A percentile compares a stretch with the other conserved stretches of the same genome.
These are phyloP conservation scores for Stenchaetothrips biformis DNA, from an alignment of 2,888 invertebrate genomes.

Conservation along the genomic window DNA sequence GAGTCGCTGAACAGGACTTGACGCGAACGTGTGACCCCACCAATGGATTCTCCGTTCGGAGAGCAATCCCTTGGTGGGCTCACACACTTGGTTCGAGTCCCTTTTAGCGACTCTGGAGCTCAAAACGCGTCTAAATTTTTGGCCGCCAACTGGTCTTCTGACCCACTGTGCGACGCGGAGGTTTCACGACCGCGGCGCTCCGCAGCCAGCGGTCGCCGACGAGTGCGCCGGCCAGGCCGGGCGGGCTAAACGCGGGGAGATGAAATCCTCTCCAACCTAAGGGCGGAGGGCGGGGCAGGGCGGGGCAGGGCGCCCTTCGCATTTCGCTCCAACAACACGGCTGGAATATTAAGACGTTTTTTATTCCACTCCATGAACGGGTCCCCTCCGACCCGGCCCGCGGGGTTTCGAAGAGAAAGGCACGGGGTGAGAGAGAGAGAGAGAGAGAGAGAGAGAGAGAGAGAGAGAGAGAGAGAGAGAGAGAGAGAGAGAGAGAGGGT, in stretches of 20 bases:
- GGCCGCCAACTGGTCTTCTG: too few species aligned
- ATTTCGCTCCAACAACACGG: conserved; percentile 13
- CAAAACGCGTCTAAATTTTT: too few species aligned
- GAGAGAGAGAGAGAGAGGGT: neutral
- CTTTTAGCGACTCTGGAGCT: too few species aligned
- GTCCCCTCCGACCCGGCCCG: neutral
- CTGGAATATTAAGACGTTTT: conserved; percentile 13
- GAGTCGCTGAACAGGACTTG: too few species aligned
- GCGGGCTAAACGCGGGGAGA: conserved; percentile 1
- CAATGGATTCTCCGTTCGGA: too few species aligned
- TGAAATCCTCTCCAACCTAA: conserved; percentile 14
- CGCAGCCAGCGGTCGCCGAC: neutral
- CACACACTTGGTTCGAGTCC: too few species aligned
- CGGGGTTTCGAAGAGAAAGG: neutral
- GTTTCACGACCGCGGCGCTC: too few species aligned
- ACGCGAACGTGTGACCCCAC: too few species aligned
- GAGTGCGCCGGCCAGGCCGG: neutral
- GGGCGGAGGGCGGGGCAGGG: neutral
- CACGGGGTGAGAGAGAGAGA: neutral
- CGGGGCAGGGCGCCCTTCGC: neutral
- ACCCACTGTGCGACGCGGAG: too few species aligned
- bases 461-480: neutral
- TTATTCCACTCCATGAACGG: neutral
- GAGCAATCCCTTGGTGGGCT: too few species aligned
- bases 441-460: neutral